A percentile compares a stretch with the other conserved stretches of the same genome.
phyloP scores from a whole-genome alignment of 2,113 vertebrate species.

The Platysternon megacephalum region DNA sequence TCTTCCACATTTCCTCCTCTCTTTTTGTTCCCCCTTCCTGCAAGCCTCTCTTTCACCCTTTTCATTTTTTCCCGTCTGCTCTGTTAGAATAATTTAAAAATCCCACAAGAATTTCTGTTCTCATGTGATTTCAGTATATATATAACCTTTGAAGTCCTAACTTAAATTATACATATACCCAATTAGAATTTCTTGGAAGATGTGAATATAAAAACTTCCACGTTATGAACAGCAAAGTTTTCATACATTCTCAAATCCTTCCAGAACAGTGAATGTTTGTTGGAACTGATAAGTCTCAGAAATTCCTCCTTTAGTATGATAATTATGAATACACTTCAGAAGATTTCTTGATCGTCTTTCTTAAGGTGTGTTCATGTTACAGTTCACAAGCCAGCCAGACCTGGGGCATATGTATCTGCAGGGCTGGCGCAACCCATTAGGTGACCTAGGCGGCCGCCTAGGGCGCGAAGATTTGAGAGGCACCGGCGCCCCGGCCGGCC shows the following conservation, averaged over 20 bases:
- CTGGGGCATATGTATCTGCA: neutral
- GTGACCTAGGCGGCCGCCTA: too few species aligned
- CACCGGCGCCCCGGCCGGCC: too few species aligned
- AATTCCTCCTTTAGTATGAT: neutral
- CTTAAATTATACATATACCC: neutral
- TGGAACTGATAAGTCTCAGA: neutral
- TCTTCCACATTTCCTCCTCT: neutral
- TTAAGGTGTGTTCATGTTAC: neutral
- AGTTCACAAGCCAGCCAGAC: neutral
- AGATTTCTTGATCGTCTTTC: neutral
- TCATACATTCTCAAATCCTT: neutral
- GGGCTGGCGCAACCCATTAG: too few species aligned
- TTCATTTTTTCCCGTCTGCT: slow-evolving; percentile 3
- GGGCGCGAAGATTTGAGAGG: too few species aligned
- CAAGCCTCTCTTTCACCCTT: neutral
- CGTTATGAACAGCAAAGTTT: neutral
- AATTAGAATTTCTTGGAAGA: slow-evolving; percentile 16
- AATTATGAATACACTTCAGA: neutral
- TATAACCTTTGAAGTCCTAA: slow-evolving; percentile 32
- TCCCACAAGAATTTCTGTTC: slow-evolving; percentile 15
- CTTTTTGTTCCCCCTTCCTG: neutral
- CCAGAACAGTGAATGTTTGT: neutral
- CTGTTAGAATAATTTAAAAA: slow-evolving; percentile 19
- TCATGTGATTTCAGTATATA: neutral
- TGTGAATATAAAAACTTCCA: neutral